Evolutionary conservation across 2,797 vertebrate genomes (phyloP).

Genomic region (Anabas testudineus): DNA sequence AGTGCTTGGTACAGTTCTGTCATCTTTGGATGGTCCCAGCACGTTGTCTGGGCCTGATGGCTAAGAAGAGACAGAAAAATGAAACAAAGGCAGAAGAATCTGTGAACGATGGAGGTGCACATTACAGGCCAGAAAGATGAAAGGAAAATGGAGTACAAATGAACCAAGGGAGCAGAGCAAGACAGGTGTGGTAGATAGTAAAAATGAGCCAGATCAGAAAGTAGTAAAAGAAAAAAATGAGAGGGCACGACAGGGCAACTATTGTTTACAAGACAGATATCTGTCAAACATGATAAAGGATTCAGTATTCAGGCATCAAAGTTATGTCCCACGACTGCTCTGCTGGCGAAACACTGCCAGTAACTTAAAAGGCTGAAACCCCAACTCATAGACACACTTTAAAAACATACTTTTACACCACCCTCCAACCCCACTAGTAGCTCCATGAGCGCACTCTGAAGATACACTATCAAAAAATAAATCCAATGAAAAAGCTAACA

Average conservation of each 20-base stretch:
- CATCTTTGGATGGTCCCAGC: conserved; percentile 99
- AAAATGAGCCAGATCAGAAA: conserved; percentile 36
- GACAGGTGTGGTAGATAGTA: conserved; percentile 23
- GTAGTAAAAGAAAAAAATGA: conserved; percentile 20
- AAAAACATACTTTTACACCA: conserved; percentile 16
- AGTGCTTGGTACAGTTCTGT: conserved; percentile 95
- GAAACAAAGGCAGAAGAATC: conserved; percentile 25
- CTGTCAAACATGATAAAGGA: conserved; percentile 34
- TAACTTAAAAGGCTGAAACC: conserved; percentile 28
- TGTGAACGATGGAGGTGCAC: conserved; percentile 5
- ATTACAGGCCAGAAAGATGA: conserved; percentile 31
- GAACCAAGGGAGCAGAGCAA: conserved; percentile 13
- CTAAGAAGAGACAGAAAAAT: conserved; percentile 74
- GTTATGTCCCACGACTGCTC: conserved; percentile 3
- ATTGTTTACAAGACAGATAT: conserved; percentile 49
- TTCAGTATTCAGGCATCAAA: conserved; percentile 17
- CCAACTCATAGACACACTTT: conserved; percentile 2
- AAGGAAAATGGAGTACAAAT: conserved; percentile 45
- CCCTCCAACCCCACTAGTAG: neutral
- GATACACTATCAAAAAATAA: conserved; percentile 30
- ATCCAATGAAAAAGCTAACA: conserved; percentile 24
- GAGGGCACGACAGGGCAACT: conserved; percentile 5
- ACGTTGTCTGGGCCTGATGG: conserved; percentile 98
- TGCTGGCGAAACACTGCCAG: conserved; percentile 17
- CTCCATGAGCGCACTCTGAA: conserved; percentile 11